phyloP scores from a whole-genome alignment of 2,888 invertebrate species.

The Pseudanteris insignis region DNA sequence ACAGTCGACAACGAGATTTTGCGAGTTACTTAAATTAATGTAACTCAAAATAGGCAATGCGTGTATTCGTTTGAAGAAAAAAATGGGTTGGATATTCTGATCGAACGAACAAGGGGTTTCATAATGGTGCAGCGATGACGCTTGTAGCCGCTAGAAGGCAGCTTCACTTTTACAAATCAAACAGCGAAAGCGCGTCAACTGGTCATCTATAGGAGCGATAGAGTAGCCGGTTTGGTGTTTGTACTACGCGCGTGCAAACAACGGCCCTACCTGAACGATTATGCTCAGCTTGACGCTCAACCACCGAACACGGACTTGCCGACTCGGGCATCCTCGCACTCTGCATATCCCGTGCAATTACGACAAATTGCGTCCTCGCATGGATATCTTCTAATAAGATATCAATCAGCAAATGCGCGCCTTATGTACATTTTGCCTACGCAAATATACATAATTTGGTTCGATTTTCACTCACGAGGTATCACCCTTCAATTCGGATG shows the following conservation, averaged over 20 bases:
- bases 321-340: constrained; percentile 44
- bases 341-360: constrained; percentile 36
- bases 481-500: constrained; percentile 4
- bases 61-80: background rate
- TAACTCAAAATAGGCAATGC: too few relatives aligned
- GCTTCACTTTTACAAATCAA: constrained; percentile 62
- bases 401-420: constrained; percentile 28
- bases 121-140: constrained; percentile 28
- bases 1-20: too few relatives aligned
- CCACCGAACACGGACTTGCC: constrained; percentile 53
- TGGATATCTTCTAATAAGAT: constrained; percentile 24
- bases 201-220: constrained; percentile 52
- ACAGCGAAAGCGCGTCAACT: constrained; percentile 50
- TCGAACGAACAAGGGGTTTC: constrained; percentile 34
- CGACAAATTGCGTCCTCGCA: constrained; percentile 24
- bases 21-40: too few relatives aligned
- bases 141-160: constrained; percentile 33
- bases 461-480: constrained; percentile 6
- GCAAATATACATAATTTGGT: constrained; percentile 16
- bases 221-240: constrained; percentile 51
- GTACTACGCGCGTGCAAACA: constrained; percentile 58
- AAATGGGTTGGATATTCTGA: constrained; percentile 31
- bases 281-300: constrained; percentile 54
- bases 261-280: constrained; percentile 54
- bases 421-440: constrained; percentile 19